These are phyloP conservation scores for Unio delphinus DNA, from an alignment of 2,888 invertebrate species.

Conservation along the genomic window DNA sequence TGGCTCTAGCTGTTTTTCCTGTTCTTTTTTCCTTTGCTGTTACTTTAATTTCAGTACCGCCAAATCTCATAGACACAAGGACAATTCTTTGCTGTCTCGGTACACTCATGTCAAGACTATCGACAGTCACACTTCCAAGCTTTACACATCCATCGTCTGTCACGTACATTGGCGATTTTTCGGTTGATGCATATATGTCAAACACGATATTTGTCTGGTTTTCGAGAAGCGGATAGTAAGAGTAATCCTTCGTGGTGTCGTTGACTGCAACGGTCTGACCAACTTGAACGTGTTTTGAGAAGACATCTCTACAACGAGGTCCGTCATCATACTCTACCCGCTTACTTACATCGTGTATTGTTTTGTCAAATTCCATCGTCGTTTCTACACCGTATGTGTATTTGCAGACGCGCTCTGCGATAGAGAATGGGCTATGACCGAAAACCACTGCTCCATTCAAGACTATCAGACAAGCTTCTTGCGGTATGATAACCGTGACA, in stretches of 20 bases:
- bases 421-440: constrained; percentile 19
- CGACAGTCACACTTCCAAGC: not conserved
- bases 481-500: constrained; percentile 18
- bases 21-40: no score
- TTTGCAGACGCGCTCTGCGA: constrained; percentile 13
- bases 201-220: no score
- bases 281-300: constrained; percentile 12
- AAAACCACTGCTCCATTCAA: constrained; percentile 28
- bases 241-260: constrained; percentile 5
- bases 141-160: no score
- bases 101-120: not conserved
- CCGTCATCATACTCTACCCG: no score
- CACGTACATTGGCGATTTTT: not conserved
- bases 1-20: no score
- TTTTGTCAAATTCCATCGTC: constrained; percentile 6
- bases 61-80: no score
- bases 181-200: not conserved
- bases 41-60: no score
- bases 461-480: constrained; percentile 21
- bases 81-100: no score
- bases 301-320: constrained; percentile 8
- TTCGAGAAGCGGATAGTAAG: constrained; percentile 1
- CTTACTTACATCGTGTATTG: constrained; percentile 11
- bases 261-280: constrained; percentile 11
- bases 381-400: constrained; percentile 16